phyloP scores from a whole-genome alignment of 2,113 vertebrate species.

The Coracopsis vasa region DNA sequence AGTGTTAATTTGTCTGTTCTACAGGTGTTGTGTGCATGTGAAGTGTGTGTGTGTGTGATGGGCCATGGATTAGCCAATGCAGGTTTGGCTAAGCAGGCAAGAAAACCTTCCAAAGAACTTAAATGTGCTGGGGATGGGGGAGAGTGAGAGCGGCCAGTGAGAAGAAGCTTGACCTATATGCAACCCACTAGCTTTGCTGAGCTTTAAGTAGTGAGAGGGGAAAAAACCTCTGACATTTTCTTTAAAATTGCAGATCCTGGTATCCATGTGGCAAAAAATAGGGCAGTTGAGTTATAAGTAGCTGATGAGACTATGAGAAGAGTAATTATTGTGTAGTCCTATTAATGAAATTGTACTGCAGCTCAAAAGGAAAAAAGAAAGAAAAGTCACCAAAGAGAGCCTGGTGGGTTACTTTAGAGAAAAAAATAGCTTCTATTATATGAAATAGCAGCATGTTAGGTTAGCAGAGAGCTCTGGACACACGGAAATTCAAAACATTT shows the following conservation, averaged over 20 bases:
- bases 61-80: background rate
- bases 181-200: background rate
- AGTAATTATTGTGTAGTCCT: constrained; percentile 4
- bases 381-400: background rate
- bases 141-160: background rate
- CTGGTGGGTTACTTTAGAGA: background rate
- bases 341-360: background rate
- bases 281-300: background rate
- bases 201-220: background rate
- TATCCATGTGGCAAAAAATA: background rate
- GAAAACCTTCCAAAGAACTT: background rate
- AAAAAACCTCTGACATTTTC: background rate
- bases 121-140: background rate
- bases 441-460: background rate
- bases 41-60: background rate
- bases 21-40: background rate
- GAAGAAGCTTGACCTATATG: background rate
- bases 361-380: background rate
- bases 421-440: background rate
- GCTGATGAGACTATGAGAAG: background rate
- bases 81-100: background rate
- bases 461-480: background rate
- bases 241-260: background rate
- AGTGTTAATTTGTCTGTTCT: background rate
- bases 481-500: constrained; percentile 36